Conservation (phyloP, 2,888 invertebrate genomes). For the Deroplatys truncata region DNA sequence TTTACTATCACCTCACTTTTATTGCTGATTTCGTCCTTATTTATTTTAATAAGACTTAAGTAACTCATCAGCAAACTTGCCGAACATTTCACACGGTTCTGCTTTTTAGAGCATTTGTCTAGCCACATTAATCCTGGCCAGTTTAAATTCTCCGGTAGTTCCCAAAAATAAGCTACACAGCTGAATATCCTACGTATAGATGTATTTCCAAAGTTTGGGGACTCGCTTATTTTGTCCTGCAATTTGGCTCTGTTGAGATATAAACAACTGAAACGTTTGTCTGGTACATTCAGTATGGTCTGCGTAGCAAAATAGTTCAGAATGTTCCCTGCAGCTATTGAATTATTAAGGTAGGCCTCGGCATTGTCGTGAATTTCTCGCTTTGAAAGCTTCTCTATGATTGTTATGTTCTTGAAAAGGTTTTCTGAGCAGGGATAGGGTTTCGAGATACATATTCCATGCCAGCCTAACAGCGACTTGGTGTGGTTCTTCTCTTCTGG, state of each 20-base stretch:
- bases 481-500: neutral
- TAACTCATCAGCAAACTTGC: neutral
- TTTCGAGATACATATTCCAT: neutral
- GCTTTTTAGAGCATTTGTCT: neutral
- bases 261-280: neutral
- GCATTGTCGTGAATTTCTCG: neutral
- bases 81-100: neutral
- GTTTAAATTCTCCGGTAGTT: neutral
- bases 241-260: neutral
- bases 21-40: neutral
- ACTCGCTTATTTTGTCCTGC: neutral
- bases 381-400: neutral
- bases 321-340: neutral
- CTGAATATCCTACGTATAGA: neutral
- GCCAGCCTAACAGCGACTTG: neutral
- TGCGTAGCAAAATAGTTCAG: neutral
- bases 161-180: neutral
- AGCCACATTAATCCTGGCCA: neutral
- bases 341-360: neutral
- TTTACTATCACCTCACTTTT: neutral
- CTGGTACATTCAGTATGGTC: neutral
- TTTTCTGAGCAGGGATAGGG: neutral
- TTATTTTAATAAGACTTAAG: neutral
- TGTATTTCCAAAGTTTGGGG: too few relatives aligned
- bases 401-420: neutral